A percentile compares a stretch with the other conserved stretches of the same genome.
Conservation (phyloP, 92 coral and sea anemone genomes). For the Blastomussa wellsi region DNA sequence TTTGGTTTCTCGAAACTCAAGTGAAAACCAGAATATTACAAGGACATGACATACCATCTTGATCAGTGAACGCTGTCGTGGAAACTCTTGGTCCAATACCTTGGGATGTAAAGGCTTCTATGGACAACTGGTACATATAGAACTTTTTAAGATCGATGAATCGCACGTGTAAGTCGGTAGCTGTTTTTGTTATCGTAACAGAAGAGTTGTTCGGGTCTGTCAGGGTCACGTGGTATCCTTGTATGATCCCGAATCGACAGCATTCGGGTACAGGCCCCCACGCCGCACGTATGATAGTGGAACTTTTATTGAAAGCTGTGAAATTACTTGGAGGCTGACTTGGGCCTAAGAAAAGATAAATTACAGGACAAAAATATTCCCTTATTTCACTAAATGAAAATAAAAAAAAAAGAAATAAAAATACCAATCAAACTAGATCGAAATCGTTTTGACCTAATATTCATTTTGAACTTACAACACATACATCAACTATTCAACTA, state of each 20-base stretch:
- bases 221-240: slow-evolving; percentile 60
- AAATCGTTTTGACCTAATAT: too few species aligned
- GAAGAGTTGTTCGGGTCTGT: slow-evolving; percentile 15
- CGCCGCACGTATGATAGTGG: slow-evolving; percentile 55
- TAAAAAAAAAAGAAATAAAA: neutral
- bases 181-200: neutral
- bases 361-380: neutral
- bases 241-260: slow-evolving; percentile 62
- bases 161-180: neutral
- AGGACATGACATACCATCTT: slow-evolving; percentile 44
- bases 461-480: too few species aligned
- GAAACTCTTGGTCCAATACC: slow-evolving; percentile 54
- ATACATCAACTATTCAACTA: too few species aligned
- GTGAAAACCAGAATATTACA: neutral
- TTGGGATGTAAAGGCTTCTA: slow-evolving; percentile 47
- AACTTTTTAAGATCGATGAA: slow-evolving; percentile 59
- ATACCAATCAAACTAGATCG: neutral
- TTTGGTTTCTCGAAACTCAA: neutral
- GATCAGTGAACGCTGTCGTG: slow-evolving; percentile 47
- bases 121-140: slow-evolving; percentile 50
- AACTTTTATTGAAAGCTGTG: slow-evolving; percentile 59
- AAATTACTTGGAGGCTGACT: slow-evolving; percentile 62
- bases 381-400: too few species aligned
- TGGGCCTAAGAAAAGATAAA: slow-evolving; percentile 59
- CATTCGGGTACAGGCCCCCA: slow-evolving; percentile 73